Evolutionary conservation across 2,888 invertebrate genomes (phyloP), one percentile per base, ranked within the genome.

Genomic region (Cryptosula pallasiana): DNA sequence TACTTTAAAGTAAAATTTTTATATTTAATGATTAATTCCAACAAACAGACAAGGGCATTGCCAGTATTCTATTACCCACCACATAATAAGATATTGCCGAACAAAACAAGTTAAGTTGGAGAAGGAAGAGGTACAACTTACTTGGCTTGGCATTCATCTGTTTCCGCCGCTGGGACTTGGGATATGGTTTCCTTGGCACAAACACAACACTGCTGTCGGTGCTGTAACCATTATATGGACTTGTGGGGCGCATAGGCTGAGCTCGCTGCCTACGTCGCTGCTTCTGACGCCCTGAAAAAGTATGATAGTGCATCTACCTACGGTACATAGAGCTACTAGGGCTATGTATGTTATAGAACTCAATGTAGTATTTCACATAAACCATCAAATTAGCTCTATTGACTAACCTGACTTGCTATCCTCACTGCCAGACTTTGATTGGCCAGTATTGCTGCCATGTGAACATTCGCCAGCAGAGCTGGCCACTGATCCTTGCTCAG

Each of bases 181-280:
- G 84, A 75, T 83, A 83, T 57, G 83, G 83, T 75, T 79, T 80
- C 71, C 80, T 82, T 3, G 73, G 75, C 3, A 74, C 75, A 32
- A 75, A 73, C 55, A 79, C 76, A 20, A 83, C 79, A 34, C 81
- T 80, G 73, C 84, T 84, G 76, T 83, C 83, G 78, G 84, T 85
- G 75, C 84, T 84, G 78, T 85, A 84, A 0, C 84, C 84, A 73
- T 83, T 83, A 77, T 84, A 85, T 13, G 85, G 85, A 76, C 83
- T 83, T 32, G 81, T 77, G n/a, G 84, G 82, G 16, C 84, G 75
- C n/a, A 75, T 69, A 35, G 76, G 73, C n/a, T n/a, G 70, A 35
- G 16, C n/a, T 23, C 32, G 70, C 9, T 16, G n/a, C 32, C 70
- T 23, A 5, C 32, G 36, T 29, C 70, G 2, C 3, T 32, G 55